Conservation (phyloP, 1,140 invertebrate genomes). For the Hylaeus volcanicus region DNA sequence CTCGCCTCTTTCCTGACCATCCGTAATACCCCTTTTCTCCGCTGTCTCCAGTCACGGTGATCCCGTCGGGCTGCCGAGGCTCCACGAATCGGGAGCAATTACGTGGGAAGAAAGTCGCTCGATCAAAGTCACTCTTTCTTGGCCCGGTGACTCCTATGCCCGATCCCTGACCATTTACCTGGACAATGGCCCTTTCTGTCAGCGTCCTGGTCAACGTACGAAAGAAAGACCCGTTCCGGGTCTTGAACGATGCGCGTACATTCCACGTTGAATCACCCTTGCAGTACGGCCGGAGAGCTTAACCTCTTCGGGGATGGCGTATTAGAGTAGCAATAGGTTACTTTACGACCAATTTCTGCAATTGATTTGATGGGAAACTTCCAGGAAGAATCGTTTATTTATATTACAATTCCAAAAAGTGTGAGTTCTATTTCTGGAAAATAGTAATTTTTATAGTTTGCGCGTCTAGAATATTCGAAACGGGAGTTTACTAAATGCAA, state of each 20-base stretch:
- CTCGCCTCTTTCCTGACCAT: conserved; percentile 56
- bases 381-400: too few species aligned
- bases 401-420: too few species aligned
- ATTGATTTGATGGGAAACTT: too few species aligned
- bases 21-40: conserved; percentile 19
- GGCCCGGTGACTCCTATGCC: not conserved
- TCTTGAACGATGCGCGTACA: not conserved
- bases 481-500: too few species aligned
- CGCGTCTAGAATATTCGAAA: too few species aligned
- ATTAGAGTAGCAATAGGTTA: too few species aligned
- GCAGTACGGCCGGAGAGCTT: not conserved
- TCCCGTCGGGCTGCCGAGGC: not conserved
- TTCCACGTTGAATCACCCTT: not conserved
- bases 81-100: conserved; percentile 39
- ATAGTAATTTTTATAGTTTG: too few species aligned
- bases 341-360: too few species aligned
- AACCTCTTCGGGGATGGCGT: too few species aligned
- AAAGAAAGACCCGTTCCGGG: not conserved
- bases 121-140: conserved; percentile 58
- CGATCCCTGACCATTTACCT: conserved; percentile 6
- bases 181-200: conserved; percentile 33
- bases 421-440: too few species aligned
- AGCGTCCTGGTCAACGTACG: not conserved
- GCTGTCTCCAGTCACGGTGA: not conserved
- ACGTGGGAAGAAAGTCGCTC: conserved; percentile 57